A percentile compares a stretch with the other conserved stretches of the same genome.
These are phyloP conservation scores for Pogonocichla stellata DNA, from an alignment of 2,113 vertebrate genomes.

Conservation along the genomic window DNA sequence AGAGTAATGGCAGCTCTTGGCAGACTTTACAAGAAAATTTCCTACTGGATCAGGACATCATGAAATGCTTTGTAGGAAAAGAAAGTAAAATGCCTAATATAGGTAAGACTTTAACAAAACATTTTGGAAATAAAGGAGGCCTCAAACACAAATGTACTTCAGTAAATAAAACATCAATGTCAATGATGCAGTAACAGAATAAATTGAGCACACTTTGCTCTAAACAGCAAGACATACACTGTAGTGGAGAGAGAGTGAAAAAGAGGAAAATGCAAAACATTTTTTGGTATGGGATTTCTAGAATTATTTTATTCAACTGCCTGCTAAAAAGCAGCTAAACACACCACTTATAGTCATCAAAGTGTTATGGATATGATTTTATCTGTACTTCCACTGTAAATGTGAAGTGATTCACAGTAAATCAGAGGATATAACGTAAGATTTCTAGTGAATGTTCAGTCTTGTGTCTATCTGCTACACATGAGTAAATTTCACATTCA, in stretches of 20 bases:
- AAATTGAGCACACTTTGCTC: not conserved
- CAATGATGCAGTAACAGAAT: not conserved
- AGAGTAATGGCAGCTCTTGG: constrained; percentile 9
- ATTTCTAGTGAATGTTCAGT: not conserved
- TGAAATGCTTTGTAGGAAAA: constrained; percentile 12
- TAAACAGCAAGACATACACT: not conserved
- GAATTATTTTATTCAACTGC: not conserved
- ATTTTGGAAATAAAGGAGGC: not conserved
- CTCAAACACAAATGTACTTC: not conserved
- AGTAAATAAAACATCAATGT: not conserved
- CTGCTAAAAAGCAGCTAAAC: not conserved
- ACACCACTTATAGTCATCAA: not conserved
- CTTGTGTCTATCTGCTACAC: not conserved
- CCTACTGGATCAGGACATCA: constrained; percentile 19
- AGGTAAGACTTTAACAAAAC: not conserved
- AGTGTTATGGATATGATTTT: not conserved
- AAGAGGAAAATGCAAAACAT: not conserved
- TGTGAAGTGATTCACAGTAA: not conserved
- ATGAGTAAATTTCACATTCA: not conserved
- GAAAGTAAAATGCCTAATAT: not conserved
- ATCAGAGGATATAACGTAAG: not conserved
- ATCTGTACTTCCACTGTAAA: not conserved
- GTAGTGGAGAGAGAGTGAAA: not conserved
- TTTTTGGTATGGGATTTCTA: not conserved
- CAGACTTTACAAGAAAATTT: constrained; percentile 29